Evolutionary conservation across 2,888 invertebrate species (phyloP), one percentile per base, ranked within the genome.

Genomic region (Eupithecia pulchellata): DNA sequence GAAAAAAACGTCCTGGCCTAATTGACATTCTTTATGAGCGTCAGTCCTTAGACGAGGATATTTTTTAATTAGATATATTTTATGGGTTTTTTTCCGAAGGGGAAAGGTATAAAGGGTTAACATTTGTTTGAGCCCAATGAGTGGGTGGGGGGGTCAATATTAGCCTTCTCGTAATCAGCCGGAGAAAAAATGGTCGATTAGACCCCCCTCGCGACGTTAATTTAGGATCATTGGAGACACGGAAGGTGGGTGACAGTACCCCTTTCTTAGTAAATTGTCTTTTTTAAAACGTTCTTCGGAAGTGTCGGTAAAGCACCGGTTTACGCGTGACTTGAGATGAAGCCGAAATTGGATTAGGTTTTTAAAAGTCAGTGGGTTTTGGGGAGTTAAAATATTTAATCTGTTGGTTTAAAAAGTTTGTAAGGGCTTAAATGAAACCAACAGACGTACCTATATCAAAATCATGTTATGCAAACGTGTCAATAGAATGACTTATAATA

Each of bases 21-120:
- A 94, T 94, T 94, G 94, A 93, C 94, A 94, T 94, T 94, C 94
- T 94, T 94, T 94, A 94, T 93, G 93, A 90, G 87, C 93, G 94
- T 92, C 93, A 93, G 93, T 89, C 93, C 93, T 91, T 89, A 91
- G 89, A 90, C 89, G 89, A 89, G 94, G 92, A 94, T 94, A 94
- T 94, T 94, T 94, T 94, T 94, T 94, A 94, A 94, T 94, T 94
- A 94, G 94, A 94, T 94, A 94, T 94, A 94, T 94, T 94, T 94
- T 94, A 94, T 94, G 94, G 89, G 89, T 84, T 91, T 94, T 93
- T 93, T 94, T 93, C 90, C 86, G 91, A 93, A 89, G 92, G 92
- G 92, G 90, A 84, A 84, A 86, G 87, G 89, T 89, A 89, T 91
- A 91, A 93, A 92, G 93, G 94, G 93, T 94, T 93, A 93, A 91